phyloP scores from a whole-genome alignment of 1,140 invertebrate genomes.

The Ptiloglossa arizonensis region DNA sequence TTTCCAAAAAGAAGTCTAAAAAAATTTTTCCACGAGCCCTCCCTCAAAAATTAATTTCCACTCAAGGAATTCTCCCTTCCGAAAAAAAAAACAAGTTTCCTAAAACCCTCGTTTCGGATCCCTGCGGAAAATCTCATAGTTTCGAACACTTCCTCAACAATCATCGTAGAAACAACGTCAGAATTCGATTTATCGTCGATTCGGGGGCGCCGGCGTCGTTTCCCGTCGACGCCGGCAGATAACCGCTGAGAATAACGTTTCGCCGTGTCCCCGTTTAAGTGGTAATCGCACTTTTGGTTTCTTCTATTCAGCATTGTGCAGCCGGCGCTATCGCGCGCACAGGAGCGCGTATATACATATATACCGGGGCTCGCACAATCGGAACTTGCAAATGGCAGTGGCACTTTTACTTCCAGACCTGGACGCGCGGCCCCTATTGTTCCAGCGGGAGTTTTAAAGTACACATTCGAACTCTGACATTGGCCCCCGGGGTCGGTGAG shows the following conservation, averaged over 20 bases:
- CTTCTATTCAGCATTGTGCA: slow-evolving; percentile 54
- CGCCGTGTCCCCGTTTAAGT: slow-evolving; percentile 43
- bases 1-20: too few species aligned
- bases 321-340: slow-evolving; percentile 22
- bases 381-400: slow-evolving; percentile 59
- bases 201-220: background rate
- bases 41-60: too few species aligned
- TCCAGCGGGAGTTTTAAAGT: slow-evolving; percentile 50
- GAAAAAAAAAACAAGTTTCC: too few species aligned
- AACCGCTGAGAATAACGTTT: slow-evolving; percentile 49
- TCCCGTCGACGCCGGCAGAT: slow-evolving; percentile 21
- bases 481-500: slow-evolving; percentile 51
- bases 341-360: background rate
- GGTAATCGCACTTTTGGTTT: slow-evolving; percentile 65
- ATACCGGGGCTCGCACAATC: slow-evolving; percentile 35
- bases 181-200: slow-evolving; percentile 16
- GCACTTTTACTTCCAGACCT: slow-evolving; percentile 39
- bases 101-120: too few species aligned
- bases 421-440: slow-evolving; percentile 43
- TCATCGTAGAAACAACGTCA: background rate
- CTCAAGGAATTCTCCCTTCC: too few species aligned
- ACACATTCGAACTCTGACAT: slow-evolving; percentile 69
- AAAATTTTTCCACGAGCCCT: too few species aligned
- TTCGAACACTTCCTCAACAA: too few species aligned
- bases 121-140: too few species aligned